Evolutionary conservation across 2,797 vertebrate species (phyloP), one percentile per base, ranked within the genome.

Genomic region (Leuciscus waleckii): DNA sequence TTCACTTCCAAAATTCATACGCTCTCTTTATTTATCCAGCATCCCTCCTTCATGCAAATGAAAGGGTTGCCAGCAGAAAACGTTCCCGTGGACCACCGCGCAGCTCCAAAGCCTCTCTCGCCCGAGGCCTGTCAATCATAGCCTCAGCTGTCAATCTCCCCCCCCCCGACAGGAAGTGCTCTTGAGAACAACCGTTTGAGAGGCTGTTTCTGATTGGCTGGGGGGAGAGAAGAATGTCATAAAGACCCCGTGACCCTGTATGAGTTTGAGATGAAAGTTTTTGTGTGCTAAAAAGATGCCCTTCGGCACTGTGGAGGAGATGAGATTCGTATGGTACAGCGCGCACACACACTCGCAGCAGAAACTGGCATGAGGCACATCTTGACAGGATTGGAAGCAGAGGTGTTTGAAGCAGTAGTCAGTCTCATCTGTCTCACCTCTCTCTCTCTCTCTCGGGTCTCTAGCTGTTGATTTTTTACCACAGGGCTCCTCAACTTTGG

Each of bases 101-200:
- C 71, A 79, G 93, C 93, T 94, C 93, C 92, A 93, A 94, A 92
- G 92, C 93, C 93, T 94, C 94, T 94, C 93, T 93, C 93, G 89
- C 94, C 93, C 94, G 94, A 95, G 94, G 94, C 93, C 93, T 93
- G 93, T 92, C 92, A 93, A 90, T 92, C 94, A 94, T 91, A 87
- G 91, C 92, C 89, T 91, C 92, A 89, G 91, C 93, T 95, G 95
- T 94, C 95, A 95, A 94, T 95, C 95, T 95, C 90, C 83, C 49
- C 83, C 49, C 88, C 9, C 43, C 58, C 26, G 71, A 86, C 81
- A 86, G 88, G 86, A 89, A 82, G 85, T 81, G 80, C 81, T 89
- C 87, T 61, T 78, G 77, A 87, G 89, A 89, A 80, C 54, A 41
- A 41, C 69, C 19, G 16, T 84, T 84, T 89, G 82, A 82, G 86